Evolutionary conservation across 2,888 invertebrate genomes (phyloP).

Genomic region (Rapana venosa): DNA sequence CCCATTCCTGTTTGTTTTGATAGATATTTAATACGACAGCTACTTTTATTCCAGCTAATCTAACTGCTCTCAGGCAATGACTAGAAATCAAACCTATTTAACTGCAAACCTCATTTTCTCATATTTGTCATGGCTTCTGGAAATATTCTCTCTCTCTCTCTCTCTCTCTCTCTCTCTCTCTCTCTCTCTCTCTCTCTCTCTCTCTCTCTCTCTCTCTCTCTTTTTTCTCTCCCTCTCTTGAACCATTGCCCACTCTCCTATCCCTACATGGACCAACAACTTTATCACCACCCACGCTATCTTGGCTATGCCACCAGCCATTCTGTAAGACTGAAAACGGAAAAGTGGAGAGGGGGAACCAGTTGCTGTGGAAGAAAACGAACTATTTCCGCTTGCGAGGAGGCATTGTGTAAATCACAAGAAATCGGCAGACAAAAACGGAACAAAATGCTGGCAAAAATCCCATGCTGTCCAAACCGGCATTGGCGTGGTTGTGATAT

Average conservation of each 20-base stretch:
- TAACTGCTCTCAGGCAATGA: background rate
- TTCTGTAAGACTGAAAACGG: background rate
- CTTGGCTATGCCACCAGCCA: background rate
- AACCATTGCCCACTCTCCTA: background rate
- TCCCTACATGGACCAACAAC: background rate
- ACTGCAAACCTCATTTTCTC: too few relatives aligned
- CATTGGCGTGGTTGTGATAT: background rate
- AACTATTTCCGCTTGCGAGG: background rate
- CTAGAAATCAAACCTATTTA: slow-evolving; percentile 8
- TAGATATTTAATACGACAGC: slow-evolving; percentile 2
- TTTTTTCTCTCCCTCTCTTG: background rate
- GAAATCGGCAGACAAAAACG: slow-evolving; percentile 21
- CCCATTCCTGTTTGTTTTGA: background rate
- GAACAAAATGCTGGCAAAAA: background rate
- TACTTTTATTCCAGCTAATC: background rate
- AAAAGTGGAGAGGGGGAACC: background rate
- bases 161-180: background rate
- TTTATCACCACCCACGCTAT: background rate
- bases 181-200: background rate
- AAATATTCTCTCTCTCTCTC: background rate
- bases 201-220: background rate
- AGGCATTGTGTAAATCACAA: slow-evolving; percentile 15
- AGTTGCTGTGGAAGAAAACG: background rate
- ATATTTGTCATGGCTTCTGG: too few relatives aligned
- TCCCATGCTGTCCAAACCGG: background rate